Percentiles rank a stretch among this genome's conserved stretches.
These are phyloP conservation scores for Pogona vitticeps DNA, from an alignment of 2,113 vertebrate genomes.

Conservation along the genomic window DNA sequence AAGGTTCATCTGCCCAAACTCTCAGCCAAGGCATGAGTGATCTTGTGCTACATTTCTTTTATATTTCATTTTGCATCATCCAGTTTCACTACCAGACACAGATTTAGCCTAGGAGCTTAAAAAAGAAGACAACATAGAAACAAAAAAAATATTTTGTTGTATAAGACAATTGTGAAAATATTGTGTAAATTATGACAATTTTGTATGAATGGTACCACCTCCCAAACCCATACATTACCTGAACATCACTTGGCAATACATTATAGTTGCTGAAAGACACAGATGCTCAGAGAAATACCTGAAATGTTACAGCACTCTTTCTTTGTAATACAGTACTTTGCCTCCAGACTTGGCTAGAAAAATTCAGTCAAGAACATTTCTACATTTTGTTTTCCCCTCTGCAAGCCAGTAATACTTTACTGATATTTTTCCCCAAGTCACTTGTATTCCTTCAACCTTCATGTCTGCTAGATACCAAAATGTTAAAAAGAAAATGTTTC, in stretches of 20 bases:
- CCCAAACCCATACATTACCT: neutral
- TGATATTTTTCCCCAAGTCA: neutral
- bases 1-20: too few relatives aligned
- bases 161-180: too few relatives aligned
- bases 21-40: too few relatives aligned
- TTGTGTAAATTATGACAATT: too few relatives aligned
- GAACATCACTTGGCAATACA: neutral
- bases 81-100: too few relatives aligned
- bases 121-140: neutral
- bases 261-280: neutral
- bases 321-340: neutral
- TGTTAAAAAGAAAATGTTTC: neutral
- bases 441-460: neutral
- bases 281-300: constrained; percentile 12
- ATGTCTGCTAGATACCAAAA: neutral
- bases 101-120: too few relatives aligned
- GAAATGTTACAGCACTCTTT: neutral
- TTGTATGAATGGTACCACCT: neutral
- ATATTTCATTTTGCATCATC: too few relatives aligned
- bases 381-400: neutral
- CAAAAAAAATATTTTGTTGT: neutral
- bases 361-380: neutral
- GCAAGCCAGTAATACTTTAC: neutral
- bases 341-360: neutral
- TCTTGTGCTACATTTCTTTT: too few relatives aligned